These are phyloP conservation scores for Betta splendens DNA, from an alignment of 2,797 vertebrate species.

Conservation along the genomic window DNA sequence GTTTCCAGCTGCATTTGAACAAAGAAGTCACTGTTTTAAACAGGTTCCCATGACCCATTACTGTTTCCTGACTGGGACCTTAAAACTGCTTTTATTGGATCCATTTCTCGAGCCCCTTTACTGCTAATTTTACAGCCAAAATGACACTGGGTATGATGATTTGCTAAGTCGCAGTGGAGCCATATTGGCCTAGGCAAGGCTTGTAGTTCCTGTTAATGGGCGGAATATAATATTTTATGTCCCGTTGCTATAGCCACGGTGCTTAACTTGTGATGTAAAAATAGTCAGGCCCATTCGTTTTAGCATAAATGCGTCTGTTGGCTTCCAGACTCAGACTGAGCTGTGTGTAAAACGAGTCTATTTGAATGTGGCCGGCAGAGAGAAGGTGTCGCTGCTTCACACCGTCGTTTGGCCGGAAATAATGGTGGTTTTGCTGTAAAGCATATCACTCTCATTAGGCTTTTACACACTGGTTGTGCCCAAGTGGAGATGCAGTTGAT, in stretches of 20 bases:
- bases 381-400: constrained; percentile 81
- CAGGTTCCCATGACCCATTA: not conserved
- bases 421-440: constrained; percentile 92
- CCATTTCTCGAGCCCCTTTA: constrained; percentile 64
- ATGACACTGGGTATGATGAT: constrained; percentile 69
- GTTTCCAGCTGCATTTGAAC: constrained; percentile 11
- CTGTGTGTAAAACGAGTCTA: constrained; percentile 73
- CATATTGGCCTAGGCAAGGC: constrained; percentile 74
- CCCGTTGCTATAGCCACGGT: constrained; percentile 78
- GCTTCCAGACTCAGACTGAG: constrained; percentile 70
- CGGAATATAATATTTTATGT: constrained; percentile 80
- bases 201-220: constrained; percentile 75
- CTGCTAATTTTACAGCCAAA: constrained; percentile 70
- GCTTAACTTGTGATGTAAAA: constrained; percentile 79
- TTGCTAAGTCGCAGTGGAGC: constrained; percentile 71
- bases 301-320: constrained; percentile 77
- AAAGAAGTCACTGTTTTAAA: constrained; percentile 11
- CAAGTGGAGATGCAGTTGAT: constrained; percentile 88
- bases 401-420: constrained; percentile 95
- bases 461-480: constrained; percentile 82
- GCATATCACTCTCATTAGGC: constrained; percentile 91
- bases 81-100: constrained; percentile 50
- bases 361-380: constrained; percentile 74
- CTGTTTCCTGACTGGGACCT: constrained; percentile 35
- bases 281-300: constrained; percentile 80